A percentile compares a stretch with the other conserved stretches of the same genome.
phyloP scores from a whole-genome alignment of 2,888 invertebrate genomes.

The Troides oblongomaculatus region DNA sequence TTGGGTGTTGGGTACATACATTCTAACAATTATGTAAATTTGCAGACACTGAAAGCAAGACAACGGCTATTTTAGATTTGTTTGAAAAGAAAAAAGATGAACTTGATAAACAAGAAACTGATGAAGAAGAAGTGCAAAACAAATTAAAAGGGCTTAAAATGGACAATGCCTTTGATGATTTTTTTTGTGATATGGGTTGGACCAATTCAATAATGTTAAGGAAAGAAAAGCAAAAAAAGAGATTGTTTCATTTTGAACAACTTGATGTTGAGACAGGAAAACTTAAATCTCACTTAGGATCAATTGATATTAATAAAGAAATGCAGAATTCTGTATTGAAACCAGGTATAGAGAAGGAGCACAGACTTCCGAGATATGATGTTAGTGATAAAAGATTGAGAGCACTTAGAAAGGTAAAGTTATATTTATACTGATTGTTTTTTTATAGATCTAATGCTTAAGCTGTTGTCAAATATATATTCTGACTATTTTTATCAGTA shows the following conservation, averaged over 20 bases:
- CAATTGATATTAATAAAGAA: slow-evolving; percentile 75
- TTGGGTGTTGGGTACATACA: too few species aligned
- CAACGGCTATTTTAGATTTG: slow-evolving; percentile 52
- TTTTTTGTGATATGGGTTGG: slow-evolving; percentile 71
- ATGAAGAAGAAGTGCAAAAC: slow-evolving; percentile 54
- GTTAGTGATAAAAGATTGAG: slow-evolving; percentile 79
- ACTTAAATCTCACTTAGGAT: slow-evolving; percentile 63
- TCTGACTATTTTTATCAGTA: too few species aligned
- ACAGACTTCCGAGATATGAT: slow-evolving; percentile 80
- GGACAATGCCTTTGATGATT: slow-evolving; percentile 59
- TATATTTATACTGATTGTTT: not conserved
- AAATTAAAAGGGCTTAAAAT: slow-evolving; percentile 61
- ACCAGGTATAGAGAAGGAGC: slow-evolving; percentile 83
- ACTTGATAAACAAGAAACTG: slow-evolving; percentile 48
- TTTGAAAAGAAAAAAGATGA: slow-evolving; percentile 63
- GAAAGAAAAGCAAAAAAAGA: slow-evolving; percentile 49
- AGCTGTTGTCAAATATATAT: too few species aligned
- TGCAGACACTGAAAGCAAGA: slow-evolving; percentile 60
- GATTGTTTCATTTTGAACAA: slow-evolving; percentile 64
- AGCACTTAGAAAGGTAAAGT: slow-evolving; percentile 75
- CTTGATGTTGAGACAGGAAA: slow-evolving; percentile 63
- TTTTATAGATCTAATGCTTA: too few species aligned
- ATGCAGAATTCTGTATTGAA: slow-evolving; percentile 82
- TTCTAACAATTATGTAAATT: slow-evolving; percentile 19
- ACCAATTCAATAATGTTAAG: slow-evolving; percentile 51